Conservation (phyloP, 2,113 vertebrate genomes). For the Oostethus manadensis region DNA sequence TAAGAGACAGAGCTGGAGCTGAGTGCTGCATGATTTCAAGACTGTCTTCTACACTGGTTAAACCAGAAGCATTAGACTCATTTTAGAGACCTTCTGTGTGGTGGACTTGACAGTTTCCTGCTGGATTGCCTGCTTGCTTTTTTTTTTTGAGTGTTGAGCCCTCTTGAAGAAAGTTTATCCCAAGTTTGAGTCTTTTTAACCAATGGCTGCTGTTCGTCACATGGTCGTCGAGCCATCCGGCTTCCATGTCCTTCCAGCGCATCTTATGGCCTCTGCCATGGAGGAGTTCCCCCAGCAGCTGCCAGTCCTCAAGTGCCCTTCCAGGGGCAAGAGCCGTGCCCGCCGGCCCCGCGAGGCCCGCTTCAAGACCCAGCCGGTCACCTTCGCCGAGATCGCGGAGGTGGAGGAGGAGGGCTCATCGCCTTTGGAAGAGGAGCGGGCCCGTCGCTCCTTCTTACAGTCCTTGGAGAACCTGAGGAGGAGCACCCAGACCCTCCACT, state of each 20-base stretch:
- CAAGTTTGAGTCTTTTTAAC: not conserved
- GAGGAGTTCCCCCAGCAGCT: constrained; percentile 89
- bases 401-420: constrained; percentile 94
- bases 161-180: not conserved
- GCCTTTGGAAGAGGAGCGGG: constrained; percentile 90
- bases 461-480: constrained; percentile 90
- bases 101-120: constrained; percentile 13
- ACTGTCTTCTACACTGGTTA: not conserved
- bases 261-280: constrained; percentile 72
- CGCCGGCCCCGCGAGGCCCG: constrained; percentile 84
- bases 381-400: constrained; percentile 96
- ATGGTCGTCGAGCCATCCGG: constrained; percentile 73
- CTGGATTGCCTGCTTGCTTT: not conserved
- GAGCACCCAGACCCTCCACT: constrained; percentile 86
- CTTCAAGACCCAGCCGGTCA: constrained; percentile 97
- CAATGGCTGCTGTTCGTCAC: constrained; percentile 79
- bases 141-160: not conserved
- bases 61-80: not conserved
- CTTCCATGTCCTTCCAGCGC: constrained; percentile 80
- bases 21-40: constrained; percentile 33
- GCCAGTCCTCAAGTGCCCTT: constrained; percentile 71
- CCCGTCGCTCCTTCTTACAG: constrained; percentile 91
- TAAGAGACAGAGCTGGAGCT: constrained; percentile 59
- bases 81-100: not conserved
- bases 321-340: constrained; percentile 75